Base-by-base conservation (phyloP, 1,140 invertebrate genomes). In the Drosophila quadrilineata region DNA sequence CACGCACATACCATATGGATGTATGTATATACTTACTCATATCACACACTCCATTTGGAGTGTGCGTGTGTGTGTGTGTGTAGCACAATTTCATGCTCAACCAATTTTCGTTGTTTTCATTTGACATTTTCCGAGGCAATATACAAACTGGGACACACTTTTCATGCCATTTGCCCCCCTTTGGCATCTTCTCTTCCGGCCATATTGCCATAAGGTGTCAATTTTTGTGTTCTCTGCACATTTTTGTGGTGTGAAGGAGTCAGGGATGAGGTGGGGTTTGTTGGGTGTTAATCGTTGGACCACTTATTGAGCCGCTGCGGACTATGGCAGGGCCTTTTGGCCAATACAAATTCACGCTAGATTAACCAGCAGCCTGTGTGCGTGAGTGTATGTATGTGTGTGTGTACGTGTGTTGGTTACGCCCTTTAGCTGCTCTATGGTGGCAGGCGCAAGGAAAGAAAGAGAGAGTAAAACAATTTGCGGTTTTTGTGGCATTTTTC, bases 21-120 rank as follows among this genome's bases (percentile, higher is more conserved):
- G 29, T 19, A 26, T 28, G 36, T 22, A 16, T 12, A 22, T 24
- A 22, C 26, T 29, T 16, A 28, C 29, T 22, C 38, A 38, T 16
- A 10, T 9, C 29, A 21, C 17, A 12, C 3, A 5, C 10, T 3
- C 28, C 28, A 17, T 35, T 46, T 56, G 29, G 3, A 41, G n/a
- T n/a, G n/a, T n/a, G n/a, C n/a, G n/a, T n/a, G n/a, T n/a, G n/a
- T n/a, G n/a, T n/a, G n/a, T n/a, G n/a, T n/a, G n/a, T n/a, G n/a
- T 24, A 57, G 35, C 43, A 54, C 70, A 86, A 86, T 86, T 86
- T 86, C 80, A 86, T 86, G 82, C 82, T 86, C 66, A 86, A 86
- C 68, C 69, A 71, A 86, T 54, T 79, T 85, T 86, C 69, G 75
- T 79, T 86, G 71, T 54, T 76, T 76, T 58, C 70, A 84, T 84